These are phyloP conservation scores for Radopholus similis DNA, from an alignment of 1,140 invertebrate genomes.

Conservation along the genomic window DNA sequence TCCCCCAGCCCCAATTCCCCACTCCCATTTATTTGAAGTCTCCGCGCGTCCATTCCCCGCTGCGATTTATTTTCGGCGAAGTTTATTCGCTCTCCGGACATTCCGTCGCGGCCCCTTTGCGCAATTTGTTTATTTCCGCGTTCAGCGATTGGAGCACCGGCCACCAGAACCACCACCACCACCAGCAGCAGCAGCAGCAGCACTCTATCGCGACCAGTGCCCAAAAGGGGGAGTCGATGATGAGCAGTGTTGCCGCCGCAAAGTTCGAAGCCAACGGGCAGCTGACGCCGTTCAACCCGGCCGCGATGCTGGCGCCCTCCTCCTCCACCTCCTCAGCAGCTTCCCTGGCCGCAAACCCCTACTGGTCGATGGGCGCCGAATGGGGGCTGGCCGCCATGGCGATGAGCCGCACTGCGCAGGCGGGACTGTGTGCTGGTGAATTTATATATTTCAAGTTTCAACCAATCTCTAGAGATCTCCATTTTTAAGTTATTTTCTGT, in stretches of 20 bases:
- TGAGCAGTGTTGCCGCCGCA: not conserved
- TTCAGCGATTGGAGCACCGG: not conserved
- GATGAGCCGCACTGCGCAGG: not conserved
- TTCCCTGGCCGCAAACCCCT: not conserved
- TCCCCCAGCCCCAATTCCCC: not conserved
- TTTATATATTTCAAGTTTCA: not conserved
- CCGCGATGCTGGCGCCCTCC: not conserved
- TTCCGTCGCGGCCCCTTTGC: not conserved
- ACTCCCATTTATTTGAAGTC: not conserved
- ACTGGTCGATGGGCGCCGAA: not conserved
- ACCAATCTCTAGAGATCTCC: not conserved
- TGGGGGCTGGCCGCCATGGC: not conserved
- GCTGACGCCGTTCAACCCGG: not conserved
- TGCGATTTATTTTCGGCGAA: not conserved
- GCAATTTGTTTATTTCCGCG: constrained; percentile 4
- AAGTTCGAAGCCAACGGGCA: not conserved
- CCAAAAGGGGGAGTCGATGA: not conserved
- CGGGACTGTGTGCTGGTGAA: not conserved
- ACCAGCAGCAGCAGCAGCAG: not conserved
- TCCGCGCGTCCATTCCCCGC: not conserved
- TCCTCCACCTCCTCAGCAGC: not conserved
- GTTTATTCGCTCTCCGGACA: no score
- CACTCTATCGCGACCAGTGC: not conserved
- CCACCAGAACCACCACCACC: not conserved
- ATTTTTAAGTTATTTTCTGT: not conserved